Evolutionary conservation across 2,888 invertebrate species (phyloP).

Genomic region (Orgyia antiqua): DNA sequence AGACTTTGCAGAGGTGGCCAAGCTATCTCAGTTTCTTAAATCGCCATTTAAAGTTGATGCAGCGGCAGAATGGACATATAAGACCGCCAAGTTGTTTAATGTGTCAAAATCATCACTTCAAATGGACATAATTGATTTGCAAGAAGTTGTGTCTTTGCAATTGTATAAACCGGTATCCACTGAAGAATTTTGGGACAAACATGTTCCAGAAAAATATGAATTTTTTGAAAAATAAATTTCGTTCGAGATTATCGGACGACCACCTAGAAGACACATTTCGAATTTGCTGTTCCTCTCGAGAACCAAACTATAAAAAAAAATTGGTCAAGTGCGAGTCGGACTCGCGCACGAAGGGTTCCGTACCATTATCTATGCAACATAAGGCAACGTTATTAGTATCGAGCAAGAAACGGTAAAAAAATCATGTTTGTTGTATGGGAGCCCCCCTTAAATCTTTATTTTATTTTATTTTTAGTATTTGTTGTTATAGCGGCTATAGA

Average conservation of each 20-base stretch:
- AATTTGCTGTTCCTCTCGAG: neutral
- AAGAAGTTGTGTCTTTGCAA: slow-evolving; percentile 11
- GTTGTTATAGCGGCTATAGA: too few species aligned
- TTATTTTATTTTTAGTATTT: too few species aligned
- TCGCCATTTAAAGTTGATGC: slow-evolving; percentile 24
- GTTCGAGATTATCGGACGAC: neutral
- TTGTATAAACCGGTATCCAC: slow-evolving; percentile 9
- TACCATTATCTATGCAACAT: too few species aligned
- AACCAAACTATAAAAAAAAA: slow-evolving; percentile 1
- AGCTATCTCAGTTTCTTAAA: slow-evolving; percentile 16
- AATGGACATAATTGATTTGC: slow-evolving; percentile 12
- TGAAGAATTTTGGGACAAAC: slow-evolving; percentile 10
- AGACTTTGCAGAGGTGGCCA: slow-evolving; percentile 24
- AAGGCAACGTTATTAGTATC: too few species aligned
- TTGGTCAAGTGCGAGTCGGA: too few species aligned
- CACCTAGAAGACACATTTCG: neutral
- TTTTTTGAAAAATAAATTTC: slow-evolving; percentile 9
- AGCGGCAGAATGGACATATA: slow-evolving; percentile 22
- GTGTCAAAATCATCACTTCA: slow-evolving; percentile 5
- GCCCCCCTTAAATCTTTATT: too few species aligned
- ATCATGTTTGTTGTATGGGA: too few species aligned
- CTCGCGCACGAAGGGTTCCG: too few species aligned
- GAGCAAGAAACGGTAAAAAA: too few species aligned
- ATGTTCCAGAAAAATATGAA: slow-evolving; percentile 7
- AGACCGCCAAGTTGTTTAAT: slow-evolving; percentile 27